phyloP scores from a whole-genome alignment of 1,140 invertebrate genomes.

The Drosophila lini region DNA sequence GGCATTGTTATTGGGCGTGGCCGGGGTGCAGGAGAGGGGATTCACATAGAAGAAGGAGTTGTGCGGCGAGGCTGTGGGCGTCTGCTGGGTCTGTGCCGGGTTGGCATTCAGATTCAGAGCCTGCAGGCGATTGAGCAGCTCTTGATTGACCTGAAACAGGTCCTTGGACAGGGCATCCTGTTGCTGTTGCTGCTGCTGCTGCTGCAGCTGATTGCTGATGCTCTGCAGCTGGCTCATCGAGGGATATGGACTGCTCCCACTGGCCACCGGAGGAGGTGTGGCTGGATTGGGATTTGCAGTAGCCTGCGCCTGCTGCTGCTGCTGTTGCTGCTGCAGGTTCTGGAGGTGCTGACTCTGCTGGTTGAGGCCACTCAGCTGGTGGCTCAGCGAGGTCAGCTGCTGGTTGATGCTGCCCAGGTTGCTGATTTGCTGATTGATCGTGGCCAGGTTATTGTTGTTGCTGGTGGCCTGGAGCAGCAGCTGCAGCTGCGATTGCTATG shows the following conservation, averaged over 20 bases:
- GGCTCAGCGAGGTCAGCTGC: slow-evolving; percentile 79
- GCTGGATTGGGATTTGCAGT: slow-evolving; percentile 57
- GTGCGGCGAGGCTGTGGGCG: slow-evolving; percentile 56
- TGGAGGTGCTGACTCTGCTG: slow-evolving; percentile 84
- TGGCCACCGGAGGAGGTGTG: slow-evolving; percentile 45
- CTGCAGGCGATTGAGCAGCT: slow-evolving; percentile 87
- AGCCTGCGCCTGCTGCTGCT: slow-evolving; percentile 74
- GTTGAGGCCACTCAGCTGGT: slow-evolving; percentile 82
- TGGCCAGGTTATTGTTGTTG: slow-evolving; percentile 83
- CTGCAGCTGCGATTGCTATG: slow-evolving; percentile 74
- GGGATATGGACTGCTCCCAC: slow-evolving; percentile 62
- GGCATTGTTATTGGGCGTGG: slow-evolving; percentile 71
- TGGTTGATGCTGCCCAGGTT: slow-evolving; percentile 83
- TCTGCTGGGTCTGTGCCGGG: slow-evolving; percentile 44
- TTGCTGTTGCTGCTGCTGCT: slow-evolving; percentile 70
- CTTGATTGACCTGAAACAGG: slow-evolving; percentile 84
- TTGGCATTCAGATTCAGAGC: slow-evolving; percentile 84
- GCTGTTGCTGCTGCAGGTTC: slow-evolving; percentile 77
- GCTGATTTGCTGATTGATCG: slow-evolving; percentile 84
- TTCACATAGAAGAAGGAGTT: slow-evolving; percentile 83
- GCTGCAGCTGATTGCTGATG: slow-evolving; percentile 75
- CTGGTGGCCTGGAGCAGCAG: slow-evolving; percentile 79
- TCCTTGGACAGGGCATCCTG: slow-evolving; percentile 81
- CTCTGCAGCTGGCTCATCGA: slow-evolving; percentile 79
- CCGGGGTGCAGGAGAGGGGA: slow-evolving; percentile 76